A percentile compares a stretch with the other conserved stretches of the same genome.
These are phyloP conservation scores for Salvelinus namaycush DNA, from an alignment of 2,113 vertebrate genomes.

Conservation along the genomic window DNA sequence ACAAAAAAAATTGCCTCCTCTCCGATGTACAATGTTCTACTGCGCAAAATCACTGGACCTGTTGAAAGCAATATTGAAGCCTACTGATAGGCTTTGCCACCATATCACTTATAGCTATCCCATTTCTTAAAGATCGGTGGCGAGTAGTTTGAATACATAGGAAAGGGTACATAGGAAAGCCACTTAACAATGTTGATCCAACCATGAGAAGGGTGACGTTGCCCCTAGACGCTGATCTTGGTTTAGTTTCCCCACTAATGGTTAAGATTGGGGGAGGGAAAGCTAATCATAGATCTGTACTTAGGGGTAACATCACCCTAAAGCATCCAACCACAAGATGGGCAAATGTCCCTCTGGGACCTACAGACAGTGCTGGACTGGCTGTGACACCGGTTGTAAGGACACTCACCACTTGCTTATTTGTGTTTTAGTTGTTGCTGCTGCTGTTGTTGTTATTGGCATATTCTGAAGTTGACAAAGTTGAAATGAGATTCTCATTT, in stretches of 20 bases:
- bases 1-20: not conserved
- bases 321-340: not conserved
- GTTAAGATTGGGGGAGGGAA: too few relatives aligned
- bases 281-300: too few relatives aligned
- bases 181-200: not conserved
- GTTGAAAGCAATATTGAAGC: not conserved
- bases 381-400: slow-evolving; percentile 8
- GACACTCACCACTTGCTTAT: slow-evolving; percentile 10
- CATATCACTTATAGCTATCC: not conserved
- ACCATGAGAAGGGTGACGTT: not conserved
- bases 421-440: slow-evolving; percentile 8
- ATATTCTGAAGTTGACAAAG: slow-evolving; percentile 37
- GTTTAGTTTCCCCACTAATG: too few relatives aligned
- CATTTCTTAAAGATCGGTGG: not conserved
- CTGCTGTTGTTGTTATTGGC: slow-evolving; percentile 14
- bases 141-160: not conserved
- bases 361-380: slow-evolving; percentile 3
- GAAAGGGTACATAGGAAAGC: not conserved
- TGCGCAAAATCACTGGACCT: not conserved
- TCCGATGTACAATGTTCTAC: not conserved
- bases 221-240: too few relatives aligned
- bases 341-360: not conserved
- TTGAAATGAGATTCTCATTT: slow-evolving; percentile 37
- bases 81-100: not conserved
- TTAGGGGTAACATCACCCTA: too few relatives aligned